Percentiles rank a stretch among this genome's conserved stretches.
Conservation (phyloP, 1,140 invertebrate species). For the Papilio xuthus region DNA sequence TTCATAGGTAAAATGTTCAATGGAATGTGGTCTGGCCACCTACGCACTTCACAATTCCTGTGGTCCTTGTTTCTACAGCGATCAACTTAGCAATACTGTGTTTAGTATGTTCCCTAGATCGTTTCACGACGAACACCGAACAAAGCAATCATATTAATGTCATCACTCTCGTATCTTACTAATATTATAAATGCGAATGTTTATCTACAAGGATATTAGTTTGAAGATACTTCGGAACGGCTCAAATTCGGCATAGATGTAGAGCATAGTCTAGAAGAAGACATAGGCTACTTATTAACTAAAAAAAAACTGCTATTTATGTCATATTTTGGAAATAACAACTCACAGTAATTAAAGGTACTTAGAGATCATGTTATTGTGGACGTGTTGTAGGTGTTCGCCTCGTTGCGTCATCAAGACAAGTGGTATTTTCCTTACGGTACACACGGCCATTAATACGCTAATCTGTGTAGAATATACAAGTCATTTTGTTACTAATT, state of each 20-base stretch:
- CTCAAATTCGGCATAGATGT: too few relatives aligned
- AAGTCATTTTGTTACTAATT: conserved; percentile 69
- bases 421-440: conserved; percentile 66
- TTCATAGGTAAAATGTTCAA: not conserved
- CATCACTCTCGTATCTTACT: not conserved
- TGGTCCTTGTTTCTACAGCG: not conserved
- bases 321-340: not conserved
- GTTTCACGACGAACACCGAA: not conserved
- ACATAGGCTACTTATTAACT: too few relatives aligned
- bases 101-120: not conserved
- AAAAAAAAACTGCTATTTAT: too few relatives aligned
- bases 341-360: not conserved
- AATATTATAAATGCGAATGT: too few relatives aligned
- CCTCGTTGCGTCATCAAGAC: not conserved
- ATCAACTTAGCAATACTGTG: not conserved
- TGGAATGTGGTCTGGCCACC: conserved; percentile 10
- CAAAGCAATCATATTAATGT: too few relatives aligned
- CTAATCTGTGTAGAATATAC: conserved; percentile 65
- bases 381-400: not conserved
- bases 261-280: too few relatives aligned
- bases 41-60: not conserved
- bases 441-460: conserved; percentile 68
- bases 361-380: not conserved
- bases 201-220: too few relatives aligned
- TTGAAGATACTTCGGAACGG: too few relatives aligned